Base-by-base conservation (phyloP, 2,888 invertebrate genomes). In the Callinectes sapidus region DNA sequence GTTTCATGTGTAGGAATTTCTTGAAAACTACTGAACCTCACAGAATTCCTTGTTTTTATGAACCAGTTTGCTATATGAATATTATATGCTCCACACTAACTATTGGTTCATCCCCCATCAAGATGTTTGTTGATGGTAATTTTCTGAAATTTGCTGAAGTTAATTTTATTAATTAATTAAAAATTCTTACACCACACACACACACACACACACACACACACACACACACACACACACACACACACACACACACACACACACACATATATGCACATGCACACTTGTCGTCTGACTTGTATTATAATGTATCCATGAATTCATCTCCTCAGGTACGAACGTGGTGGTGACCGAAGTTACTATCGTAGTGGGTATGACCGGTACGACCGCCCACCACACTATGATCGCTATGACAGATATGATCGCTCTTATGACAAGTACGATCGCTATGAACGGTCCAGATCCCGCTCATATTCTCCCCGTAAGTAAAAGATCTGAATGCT, bases 381-480 rank as follows among this genome's bases (percentile, higher is more conserved):
- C 35, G 92, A 93, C 61, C 90, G 91, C 18, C 89, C 88, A 10
- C 90, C 55, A 23, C 85, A 90, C 85, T 89, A 93, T 91, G 92
- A 93, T 32, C 90, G 92, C 48, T 87, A 90, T 42, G 92, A 93
- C 85, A 87, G 92, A 77, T 93, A 93, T 48, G 92, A 93, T 89
- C 88, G 91, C n/a, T 55, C 92, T 66, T 93, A 91, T 86, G 92
- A 93, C 85, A 93, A 93, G 89, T 93, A 93, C 42, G 92, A 93
- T 61, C 92, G 92, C 85, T 93, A 93, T 66, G 92, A 93, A 48
- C 87, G 92, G 85, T 93, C 92, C 55, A 93, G 92, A 89, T 93
- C 92, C 23, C 90, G 92, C 48, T 93, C 92, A 23, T 93, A 93
- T 71, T 93, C 92, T 35, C 92, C 92, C 88, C 90, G 92, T 93